These are phyloP conservation scores for Zootermopsis nevadensis DNA, from an alignment of 2,888 invertebrate genomes.

Conservation along the genomic window DNA sequence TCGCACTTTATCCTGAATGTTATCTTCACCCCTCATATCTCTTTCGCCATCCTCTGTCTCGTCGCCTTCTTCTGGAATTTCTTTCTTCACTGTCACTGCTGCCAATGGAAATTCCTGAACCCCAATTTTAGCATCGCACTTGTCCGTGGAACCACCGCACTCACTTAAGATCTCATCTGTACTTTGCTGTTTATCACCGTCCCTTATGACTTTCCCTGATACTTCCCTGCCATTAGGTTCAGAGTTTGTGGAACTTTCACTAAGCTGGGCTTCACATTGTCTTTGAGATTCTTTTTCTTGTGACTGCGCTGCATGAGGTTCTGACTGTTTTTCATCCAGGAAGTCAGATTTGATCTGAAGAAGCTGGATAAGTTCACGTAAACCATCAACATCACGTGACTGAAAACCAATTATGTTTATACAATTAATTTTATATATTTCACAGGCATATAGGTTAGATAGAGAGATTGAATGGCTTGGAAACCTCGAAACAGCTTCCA, in stretches of 20 bases:
- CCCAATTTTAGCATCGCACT: neutral
- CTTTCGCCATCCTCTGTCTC: slow-evolving; percentile 64
- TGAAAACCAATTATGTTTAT: slow-evolving; percentile 64
- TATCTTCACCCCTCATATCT: slow-evolving; percentile 45
- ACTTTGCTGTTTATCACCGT: slow-evolving; percentile 28
- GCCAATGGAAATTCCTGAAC: slow-evolving; percentile 11
- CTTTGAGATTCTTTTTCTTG: neutral
- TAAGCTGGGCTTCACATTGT: slow-evolving; percentile 19
- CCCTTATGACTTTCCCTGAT: slow-evolving; percentile 60
- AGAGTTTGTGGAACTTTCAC: slow-evolving; percentile 21
- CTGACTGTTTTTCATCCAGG: slow-evolving; percentile 25
- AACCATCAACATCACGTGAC: slow-evolving; percentile 83
- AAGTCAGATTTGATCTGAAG: slow-evolving; percentile 85
- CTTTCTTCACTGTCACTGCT: slow-evolving; percentile 59
- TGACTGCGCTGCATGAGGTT: neutral
- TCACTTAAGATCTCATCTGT: slow-evolving; percentile 24
- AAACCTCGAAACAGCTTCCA: no score
- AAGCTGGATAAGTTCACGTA: slow-evolving; percentile 85
- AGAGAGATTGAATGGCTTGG: no score
- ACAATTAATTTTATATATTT: neutral
- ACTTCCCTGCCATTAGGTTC: slow-evolving; percentile 65
- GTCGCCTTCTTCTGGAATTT: slow-evolving; percentile 65
- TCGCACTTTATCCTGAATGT: slow-evolving; percentile 55
- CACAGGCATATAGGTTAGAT: neutral
- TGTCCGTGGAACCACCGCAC: slow-evolving; percentile 4